Conservation (phyloP, 92 coral and sea anemone genomes). For the Galaxea fascicularis region DNA sequence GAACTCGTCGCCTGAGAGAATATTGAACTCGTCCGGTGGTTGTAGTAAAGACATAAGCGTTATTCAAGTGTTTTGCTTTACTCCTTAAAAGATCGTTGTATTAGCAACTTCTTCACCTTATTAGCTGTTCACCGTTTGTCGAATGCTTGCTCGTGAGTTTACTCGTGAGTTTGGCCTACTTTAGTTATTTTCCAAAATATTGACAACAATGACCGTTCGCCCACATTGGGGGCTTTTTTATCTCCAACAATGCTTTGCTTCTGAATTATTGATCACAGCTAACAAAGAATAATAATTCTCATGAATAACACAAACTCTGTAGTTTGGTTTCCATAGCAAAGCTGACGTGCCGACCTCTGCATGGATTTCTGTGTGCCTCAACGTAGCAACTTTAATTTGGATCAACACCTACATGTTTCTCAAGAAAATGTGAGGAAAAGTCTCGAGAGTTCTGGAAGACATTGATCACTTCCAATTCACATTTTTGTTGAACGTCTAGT, state of each 20-base stretch:
- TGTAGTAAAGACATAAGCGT: conserved; percentile 30
- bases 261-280: conserved; percentile 24
- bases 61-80: background rate
- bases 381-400: background rate
- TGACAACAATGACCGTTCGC: conserved; percentile 15
- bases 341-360: background rate
- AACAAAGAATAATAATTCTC: conserved; percentile 8
- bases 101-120: background rate
- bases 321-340: background rate
- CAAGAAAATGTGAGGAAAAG: too few species aligned
- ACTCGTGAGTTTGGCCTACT: conserved; percentile 16
- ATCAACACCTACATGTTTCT: too few species aligned
- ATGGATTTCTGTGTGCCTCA: background rate
- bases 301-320: conserved; percentile 7
- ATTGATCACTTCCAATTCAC: background rate
- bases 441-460: too few species aligned
- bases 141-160: background rate
- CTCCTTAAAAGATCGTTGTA: background rate
- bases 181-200: conserved; percentile 14
- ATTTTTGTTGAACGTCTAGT: background rate
- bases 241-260: conserved; percentile 12
- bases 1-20: conserved; percentile 52
- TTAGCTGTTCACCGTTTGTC: background rate
- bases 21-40: conserved; percentile 44
- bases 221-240: background rate